phyloP scores from a whole-genome alignment of 2,888 invertebrate species.

The Torymus tubicola region DNA sequence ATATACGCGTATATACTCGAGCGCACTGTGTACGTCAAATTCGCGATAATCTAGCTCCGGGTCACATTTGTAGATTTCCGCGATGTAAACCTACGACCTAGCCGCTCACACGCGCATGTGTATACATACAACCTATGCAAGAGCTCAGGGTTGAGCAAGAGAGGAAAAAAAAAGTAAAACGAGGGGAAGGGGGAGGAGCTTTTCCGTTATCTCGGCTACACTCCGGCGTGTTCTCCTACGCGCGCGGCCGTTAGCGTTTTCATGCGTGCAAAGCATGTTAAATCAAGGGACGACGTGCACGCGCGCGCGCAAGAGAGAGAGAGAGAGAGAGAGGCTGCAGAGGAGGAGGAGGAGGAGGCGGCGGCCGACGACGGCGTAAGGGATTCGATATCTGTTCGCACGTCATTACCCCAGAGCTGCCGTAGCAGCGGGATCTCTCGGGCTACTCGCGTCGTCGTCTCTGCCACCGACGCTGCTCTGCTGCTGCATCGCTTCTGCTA shows the following conservation, averaged over 20 bases:
- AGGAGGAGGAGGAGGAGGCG: slow-evolving; percentile 30
- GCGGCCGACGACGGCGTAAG: slow-evolving; percentile 61
- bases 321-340: slow-evolving; percentile 25
- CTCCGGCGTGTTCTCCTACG: slow-evolving; percentile 50
- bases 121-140: not conserved
- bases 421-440: slow-evolving; percentile 26
- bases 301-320: slow-evolving; percentile 55
- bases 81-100: slow-evolving; percentile 30
- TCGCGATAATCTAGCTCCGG: slow-evolving; percentile 56
- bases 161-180: slow-evolving; percentile 5
- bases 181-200: slow-evolving; percentile 26
- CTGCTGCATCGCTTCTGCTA: not conserved
- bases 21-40: slow-evolving; percentile 36
- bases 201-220: slow-evolving; percentile 56
- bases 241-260: slow-evolving; percentile 66
- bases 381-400: slow-evolving; percentile 76
- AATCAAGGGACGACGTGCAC: slow-evolving; percentile 52
- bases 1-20: not conserved
- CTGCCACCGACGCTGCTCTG: not conserved
- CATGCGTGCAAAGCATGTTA: slow-evolving; percentile 66
- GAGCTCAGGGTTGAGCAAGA: not conserved
- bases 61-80: slow-evolving; percentile 53
- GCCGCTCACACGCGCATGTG: not conserved
- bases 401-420: slow-evolving; percentile 74
- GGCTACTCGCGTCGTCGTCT: not conserved